Base-by-base conservation (phyloP, 2,113 vertebrate species). In the Galemys pyrenaicus region DNA sequence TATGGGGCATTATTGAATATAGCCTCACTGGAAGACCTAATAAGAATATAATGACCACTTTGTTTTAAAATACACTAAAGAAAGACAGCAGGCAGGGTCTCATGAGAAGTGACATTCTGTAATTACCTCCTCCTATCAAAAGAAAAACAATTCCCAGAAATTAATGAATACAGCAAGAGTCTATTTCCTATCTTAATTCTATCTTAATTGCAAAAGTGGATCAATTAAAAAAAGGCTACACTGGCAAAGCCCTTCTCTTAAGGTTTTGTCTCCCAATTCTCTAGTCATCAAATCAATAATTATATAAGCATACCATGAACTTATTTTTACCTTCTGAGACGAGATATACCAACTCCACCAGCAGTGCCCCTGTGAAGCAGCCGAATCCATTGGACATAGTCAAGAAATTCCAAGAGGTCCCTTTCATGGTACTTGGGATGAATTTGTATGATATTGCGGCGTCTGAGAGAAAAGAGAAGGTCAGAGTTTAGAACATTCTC, bases 311-410 rank as follows among this genome's bases (percentile, higher is more conserved):
- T 79, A 12, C 15, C 41, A 37, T 56, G 68, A 94, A 68, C 68
- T 84, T 30, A 15, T 62, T 87, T 98, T 98, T 98, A 99, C 99
- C 99, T 98, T 98, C 98, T 94, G 99, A 99, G 94, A 98, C 74
- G 92, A 98, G 35, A 75, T 99, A 98, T 51, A 98, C 94, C 88
- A 98, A 91, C 94, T 99, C 98, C 95, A 99, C 98, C 94, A 99
- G 97, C 70, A 99, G 94, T 9, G 99, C 99, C 73, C 98, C 99
- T 6, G 98, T 64, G 92, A 99, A 99, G 92, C 99, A 99, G 77
- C 99, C 99, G 64, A 98, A 98, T 97, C 99, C 99, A 35, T 98
- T 99, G 97, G 99, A 99, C n/a, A 99, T 98, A 3, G 98, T 98
- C 96, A 99, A 98, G 90, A 99, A 98, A 95, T 99, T 98, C 98